Evolutionary conservation across 2,797 vertebrate genomes (phyloP).

Genomic region (Cichlasoma orientale): DNA sequence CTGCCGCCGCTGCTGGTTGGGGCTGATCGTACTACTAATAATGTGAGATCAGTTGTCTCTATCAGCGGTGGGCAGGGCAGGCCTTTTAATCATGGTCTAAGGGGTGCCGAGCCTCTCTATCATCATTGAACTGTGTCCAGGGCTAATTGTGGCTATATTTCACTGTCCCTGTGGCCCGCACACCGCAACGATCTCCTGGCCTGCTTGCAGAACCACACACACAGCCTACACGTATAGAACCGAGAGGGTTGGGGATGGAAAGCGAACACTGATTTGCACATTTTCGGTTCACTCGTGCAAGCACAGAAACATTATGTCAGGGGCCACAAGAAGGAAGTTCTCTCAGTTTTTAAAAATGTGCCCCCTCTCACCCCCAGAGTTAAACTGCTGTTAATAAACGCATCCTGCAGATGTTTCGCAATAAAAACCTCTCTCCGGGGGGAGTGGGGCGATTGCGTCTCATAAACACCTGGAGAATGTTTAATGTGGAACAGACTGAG

Average conservation of each 20-base stretch:
- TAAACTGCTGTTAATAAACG: constrained; percentile 27
- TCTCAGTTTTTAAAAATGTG: neutral
- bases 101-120: constrained; percentile 92
- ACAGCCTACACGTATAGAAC: constrained; percentile 1
- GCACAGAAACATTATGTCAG: neutral
- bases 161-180: constrained; percentile 88
- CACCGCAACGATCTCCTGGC: constrained; percentile 78
- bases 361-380: neutral
- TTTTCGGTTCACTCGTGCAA: constrained; percentile 7
- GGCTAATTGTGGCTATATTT: constrained; percentile 99
- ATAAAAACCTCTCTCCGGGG: constrained; percentile 19
- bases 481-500: constrained; percentile 43
- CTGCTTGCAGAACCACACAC: constrained; percentile 56
- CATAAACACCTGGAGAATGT: constrained; percentile 29
- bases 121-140: constrained; percentile 97
- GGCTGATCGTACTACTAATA: constrained; percentile 85
- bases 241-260: constrained; percentile 17
- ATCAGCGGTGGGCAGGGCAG: constrained; percentile 89
- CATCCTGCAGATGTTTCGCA: constrained; percentile 44
- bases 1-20: constrained; percentile 55
- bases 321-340: neutral
- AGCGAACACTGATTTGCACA: constrained; percentile 6
- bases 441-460: constrained; percentile 5
- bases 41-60: constrained; percentile 97
- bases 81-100: constrained; percentile 98